Percentiles rank a stretch among this genome's conserved stretches.
These are phyloP conservation scores for Alcedo atthis DNA, from an alignment of 2,797 vertebrate species.

Conservation along the genomic window DNA sequence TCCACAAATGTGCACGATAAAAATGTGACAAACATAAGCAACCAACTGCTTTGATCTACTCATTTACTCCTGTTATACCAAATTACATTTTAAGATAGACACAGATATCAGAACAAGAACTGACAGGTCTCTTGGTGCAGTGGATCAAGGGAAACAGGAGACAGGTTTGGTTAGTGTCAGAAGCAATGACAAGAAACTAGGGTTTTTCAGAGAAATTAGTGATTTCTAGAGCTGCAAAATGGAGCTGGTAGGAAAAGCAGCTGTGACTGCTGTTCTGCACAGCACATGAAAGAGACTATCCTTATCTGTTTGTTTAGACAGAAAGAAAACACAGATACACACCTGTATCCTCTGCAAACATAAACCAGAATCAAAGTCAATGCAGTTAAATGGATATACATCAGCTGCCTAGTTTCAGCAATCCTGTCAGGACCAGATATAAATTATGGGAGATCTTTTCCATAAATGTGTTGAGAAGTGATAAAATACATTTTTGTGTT, in stretches of 20 bases:
- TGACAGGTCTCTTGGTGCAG: neutral
- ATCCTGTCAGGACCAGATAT: neutral
- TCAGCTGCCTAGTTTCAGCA: neutral
- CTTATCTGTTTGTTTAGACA: neutral
- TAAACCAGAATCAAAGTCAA: neutral
- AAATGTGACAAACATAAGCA: neutral
- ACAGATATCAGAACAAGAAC: neutral
- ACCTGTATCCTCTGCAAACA: neutral
- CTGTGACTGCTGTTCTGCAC: neutral
- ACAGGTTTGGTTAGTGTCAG: neutral
- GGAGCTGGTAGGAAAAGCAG: neutral
- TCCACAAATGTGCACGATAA: neutral
- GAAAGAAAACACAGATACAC: neutral
- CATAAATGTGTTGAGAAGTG: neutral
- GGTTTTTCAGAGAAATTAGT: neutral
- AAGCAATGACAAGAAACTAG: neutral
- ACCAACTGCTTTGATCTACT: neutral
- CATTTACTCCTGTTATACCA: neutral
- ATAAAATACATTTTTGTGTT: neutral
- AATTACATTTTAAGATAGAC: neutral
- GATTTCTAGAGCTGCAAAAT: neutral
- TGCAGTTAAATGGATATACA: neutral
- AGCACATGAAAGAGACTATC: neutral
- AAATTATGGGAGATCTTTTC: neutral
- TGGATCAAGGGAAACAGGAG: neutral